phyloP scores from a whole-genome alignment of 2,113 vertebrate genomes.

The Tapirus terrestris region DNA sequence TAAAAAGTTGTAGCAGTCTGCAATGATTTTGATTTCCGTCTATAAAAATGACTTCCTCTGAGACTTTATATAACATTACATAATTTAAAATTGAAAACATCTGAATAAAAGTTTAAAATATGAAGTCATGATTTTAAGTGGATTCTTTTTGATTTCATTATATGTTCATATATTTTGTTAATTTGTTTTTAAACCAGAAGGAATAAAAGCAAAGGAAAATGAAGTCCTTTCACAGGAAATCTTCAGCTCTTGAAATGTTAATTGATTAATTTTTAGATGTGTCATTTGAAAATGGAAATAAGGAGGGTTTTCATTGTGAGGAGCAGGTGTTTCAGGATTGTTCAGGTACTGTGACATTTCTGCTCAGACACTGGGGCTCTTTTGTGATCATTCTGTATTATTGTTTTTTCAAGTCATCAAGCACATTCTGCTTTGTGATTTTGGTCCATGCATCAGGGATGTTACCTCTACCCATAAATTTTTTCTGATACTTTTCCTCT shows the following conservation, averaged over 20 bases:
- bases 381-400: neutral
- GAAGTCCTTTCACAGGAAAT: neutral
- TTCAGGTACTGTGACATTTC: neutral
- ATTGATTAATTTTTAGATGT: neutral
- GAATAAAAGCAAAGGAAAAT: neutral
- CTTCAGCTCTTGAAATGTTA: neutral
- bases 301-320: neutral
- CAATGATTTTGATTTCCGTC: neutral
- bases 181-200: conserved; percentile 21
- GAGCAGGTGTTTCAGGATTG: neutral
- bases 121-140: neutral
- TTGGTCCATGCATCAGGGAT: conserved; percentile 67
- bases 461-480: conserved; percentile 61
- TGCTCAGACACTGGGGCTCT: neutral
- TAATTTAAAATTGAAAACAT: neutral
- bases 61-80: neutral
- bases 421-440: conserved; percentile 71
- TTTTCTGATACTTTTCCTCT: conserved; percentile 51
- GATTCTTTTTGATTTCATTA: neutral
- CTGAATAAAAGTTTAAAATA: neutral
- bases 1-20: neutral
- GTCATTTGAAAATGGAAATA: neutral
- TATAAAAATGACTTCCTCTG: neutral
- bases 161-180: neutral
- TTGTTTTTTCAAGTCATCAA: conserved; percentile 54